Evolutionary conservation across 2,113 vertebrate genomes (phyloP), one percentile per base, ranked within the genome.

Genomic region (Hemicordylus capensis): DNA sequence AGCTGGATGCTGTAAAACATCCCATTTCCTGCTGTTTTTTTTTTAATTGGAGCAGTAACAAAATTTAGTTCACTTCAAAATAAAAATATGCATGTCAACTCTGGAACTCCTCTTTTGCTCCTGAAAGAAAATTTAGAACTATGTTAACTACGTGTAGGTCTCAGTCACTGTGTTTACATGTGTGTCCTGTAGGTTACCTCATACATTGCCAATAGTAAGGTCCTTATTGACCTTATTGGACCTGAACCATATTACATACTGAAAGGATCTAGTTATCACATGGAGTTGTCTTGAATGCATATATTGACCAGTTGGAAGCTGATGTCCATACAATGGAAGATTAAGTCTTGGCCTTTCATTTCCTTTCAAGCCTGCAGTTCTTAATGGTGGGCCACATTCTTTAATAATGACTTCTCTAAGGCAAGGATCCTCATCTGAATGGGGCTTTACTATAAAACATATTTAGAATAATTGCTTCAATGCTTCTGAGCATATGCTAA

Each of bases 1-100:
- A 88, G 39, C 56, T 91, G 85, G 15, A 26, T 82, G 70, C 80
- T 87, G 1, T 72, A 87, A 85, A 88, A 48, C 72, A 87, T 90
- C 82, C 54, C 44, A 42, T 22, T n/a, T 20, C 44, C 78, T 88
- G 44, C 56, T 82, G 5, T 74, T 93, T 89, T 70, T 11, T 85
- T 93, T 89, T 70, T 11, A 84, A 26, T 90, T 42, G 39, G 58
- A 22, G 77, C 56, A 70, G 26, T 42, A 72, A 26, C 17, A 5
- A 58, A 39, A 75, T 91, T 88, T 56, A 78, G 37, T 74, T 89
- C 88, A 28, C n/a, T 80, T 24, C 19, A 37, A 59, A 51, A 15
- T 73, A 84, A 46, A 37, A 90, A 78, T 54, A 72, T 59, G 14
- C 44, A 82, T 87, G 64, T 81, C 20, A 77, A 70, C 67, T 34